A percentile compares a stretch with the other conserved stretches of the same genome.
Conservation (phyloP, 2,888 invertebrate species). For the Agrotis segetum region DNA sequence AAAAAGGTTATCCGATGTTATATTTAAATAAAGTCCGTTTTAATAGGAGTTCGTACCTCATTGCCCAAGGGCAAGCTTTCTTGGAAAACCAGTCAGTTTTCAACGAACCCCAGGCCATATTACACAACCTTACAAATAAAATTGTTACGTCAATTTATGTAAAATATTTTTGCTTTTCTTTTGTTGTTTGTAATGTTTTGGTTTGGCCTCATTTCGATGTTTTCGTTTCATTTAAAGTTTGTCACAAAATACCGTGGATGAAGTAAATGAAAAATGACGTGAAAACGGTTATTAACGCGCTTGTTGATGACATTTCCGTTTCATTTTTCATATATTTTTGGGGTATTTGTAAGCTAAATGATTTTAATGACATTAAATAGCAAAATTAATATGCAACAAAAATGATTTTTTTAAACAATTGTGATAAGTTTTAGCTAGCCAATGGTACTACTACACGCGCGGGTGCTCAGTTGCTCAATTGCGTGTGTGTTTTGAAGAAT, state of each 20-base stretch:
- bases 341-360: too few relatives aligned
- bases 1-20: slow-evolving; percentile 31
- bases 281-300: not conserved
- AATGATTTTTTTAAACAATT: too few relatives aligned
- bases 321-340: not conserved
- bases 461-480: too few relatives aligned
- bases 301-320: slow-evolving; percentile 1
- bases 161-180: slow-evolving; percentile 35
- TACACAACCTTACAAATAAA: slow-evolving; percentile 41
- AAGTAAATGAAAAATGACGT: not conserved
- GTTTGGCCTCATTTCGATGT: slow-evolving; percentile 15
- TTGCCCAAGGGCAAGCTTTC: slow-evolving; percentile 16
- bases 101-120: slow-evolving; percentile 20
- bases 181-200: slow-evolving; percentile 19
- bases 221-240: slow-evolving; percentile 47
- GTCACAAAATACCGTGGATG: slow-evolving; percentile 10
- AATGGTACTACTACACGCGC: too few relatives aligned
- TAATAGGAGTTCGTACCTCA: slow-evolving; percentile 24
- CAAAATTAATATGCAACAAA: too few relatives aligned
- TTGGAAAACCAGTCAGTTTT: slow-evolving; percentile 34
- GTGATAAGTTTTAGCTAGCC: too few relatives aligned
- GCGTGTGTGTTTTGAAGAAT: too few relatives aligned
- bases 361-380: too few relatives aligned
- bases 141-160: slow-evolving; percentile 36
- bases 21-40: slow-evolving; percentile 32